Evolutionary conservation across 92 coral and sea anemone species (phyloP), one percentile per base, ranked within the genome.

Genomic region (Porites lobata): DNA sequence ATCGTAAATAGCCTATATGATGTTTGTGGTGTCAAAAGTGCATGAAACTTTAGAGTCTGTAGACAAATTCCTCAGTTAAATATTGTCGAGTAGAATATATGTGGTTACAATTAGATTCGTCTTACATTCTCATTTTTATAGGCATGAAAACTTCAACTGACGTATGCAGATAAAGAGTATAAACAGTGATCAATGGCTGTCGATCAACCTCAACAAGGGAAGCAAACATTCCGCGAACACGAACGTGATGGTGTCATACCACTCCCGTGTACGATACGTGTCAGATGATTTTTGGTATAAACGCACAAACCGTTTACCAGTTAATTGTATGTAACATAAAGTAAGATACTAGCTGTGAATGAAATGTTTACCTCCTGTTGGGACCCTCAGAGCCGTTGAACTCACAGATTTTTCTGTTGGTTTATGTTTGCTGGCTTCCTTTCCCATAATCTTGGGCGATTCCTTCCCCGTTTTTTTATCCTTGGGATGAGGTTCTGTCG

Each of bases 391-490:
- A 56, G 77, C 68, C 61, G 77, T 69, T 18, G 85, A 81, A 58
- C 58, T 51, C 69, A 19, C 86, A 10, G 86, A 47, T 50, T 83
- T 72, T 3, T 74, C 87, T 26, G 19, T 83, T 5, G 87, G 9
- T 63, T 83, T 83, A 19, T 83, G 87, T 57, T 83, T 83, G 65
- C 87, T 83, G 3, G 87, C 87, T 62, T 83, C 87, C n/a, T 83
- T 83, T 38, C 87, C 87, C 87, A 83, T 83, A 38, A 20, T 73
- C 68, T 74, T 83, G 1, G 80, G 69, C 21, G 72, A 51, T 8
- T 73, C 79, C 50, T 43, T 63, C 20, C 66, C 74, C 7, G 64
- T 50, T 20, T 26, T 69, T 66, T 61, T 83, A 29, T 72, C 73
- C 63, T 21, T 83, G 63, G 21, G 38, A 17, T 64, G 87, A 7